These are phyloP conservation scores for Rissa tridactyla DNA, from an alignment of 2,113 vertebrate species.

Conservation along the genomic window DNA sequence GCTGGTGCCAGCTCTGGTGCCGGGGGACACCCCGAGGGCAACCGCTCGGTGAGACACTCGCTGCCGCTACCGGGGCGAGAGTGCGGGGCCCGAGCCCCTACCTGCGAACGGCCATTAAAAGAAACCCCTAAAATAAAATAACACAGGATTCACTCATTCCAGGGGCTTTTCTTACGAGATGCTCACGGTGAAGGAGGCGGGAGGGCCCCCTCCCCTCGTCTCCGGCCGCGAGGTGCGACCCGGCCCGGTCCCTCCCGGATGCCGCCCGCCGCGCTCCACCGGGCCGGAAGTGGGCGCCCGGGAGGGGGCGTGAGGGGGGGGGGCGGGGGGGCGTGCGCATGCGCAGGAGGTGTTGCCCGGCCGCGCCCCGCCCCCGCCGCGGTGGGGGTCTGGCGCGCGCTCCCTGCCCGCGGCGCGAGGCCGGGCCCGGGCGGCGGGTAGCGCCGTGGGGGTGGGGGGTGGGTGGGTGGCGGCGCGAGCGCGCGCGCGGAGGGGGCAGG, in stretches of 20 bases:
- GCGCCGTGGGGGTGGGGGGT: not conserved
- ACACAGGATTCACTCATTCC: not conserved
- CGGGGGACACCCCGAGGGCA: not conserved
- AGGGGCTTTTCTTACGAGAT: not conserved
- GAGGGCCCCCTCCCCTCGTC: not conserved
- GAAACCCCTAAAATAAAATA: too few relatives aligned
- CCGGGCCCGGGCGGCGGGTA: not conserved
- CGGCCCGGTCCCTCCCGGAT: not conserved
- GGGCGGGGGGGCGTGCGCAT: not conserved
- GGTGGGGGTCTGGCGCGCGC: not conserved
- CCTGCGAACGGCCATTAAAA: too few relatives aligned
- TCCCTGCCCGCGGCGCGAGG: not conserved
- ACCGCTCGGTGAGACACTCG: not conserved
- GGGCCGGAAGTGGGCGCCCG: not conserved
- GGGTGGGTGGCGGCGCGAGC: not conserved
- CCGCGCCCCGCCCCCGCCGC: not conserved
- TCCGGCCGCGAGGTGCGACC: not conserved
- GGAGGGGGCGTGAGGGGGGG: not conserved
- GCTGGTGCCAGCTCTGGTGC: not conserved
- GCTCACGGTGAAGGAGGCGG: not conserved
- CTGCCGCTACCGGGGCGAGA: not conserved
- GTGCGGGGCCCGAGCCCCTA: not conserved
- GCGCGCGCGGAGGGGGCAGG: not conserved
- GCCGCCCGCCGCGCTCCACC: not conserved
- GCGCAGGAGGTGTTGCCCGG: not conserved